These are phyloP conservation scores for Scaptodrosophila lebanonensis DNA, from an alignment of 1,140 invertebrate genomes.

Conservation along the genomic window DNA sequence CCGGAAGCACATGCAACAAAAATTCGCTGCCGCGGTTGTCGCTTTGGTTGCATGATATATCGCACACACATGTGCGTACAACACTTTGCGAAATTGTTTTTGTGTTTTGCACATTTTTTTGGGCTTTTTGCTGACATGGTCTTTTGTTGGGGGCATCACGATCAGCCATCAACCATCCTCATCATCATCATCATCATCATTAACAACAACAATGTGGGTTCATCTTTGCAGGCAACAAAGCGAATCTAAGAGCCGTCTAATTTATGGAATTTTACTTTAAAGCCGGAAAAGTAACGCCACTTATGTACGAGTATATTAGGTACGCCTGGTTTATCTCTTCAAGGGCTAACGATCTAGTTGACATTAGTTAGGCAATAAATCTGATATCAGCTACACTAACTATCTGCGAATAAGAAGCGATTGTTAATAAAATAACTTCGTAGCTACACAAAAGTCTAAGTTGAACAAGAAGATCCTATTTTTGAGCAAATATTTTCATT, in stretches of 20 bases:
- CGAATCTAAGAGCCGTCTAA: slow-evolving; percentile 32
- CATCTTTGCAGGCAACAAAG: slow-evolving; percentile 40
- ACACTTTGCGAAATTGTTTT: slow-evolving; percentile 16
- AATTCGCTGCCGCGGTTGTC: slow-evolving; percentile 17
- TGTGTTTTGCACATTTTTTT: slow-evolving; percentile 12
- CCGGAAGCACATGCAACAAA: slow-evolving; percentile 42
- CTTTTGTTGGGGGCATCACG: slow-evolving; percentile 2
- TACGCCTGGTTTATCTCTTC: no score
- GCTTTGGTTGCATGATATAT: slow-evolving; percentile 30
- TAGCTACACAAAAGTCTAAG: no score
- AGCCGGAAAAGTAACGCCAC: slow-evolving; percentile 30
- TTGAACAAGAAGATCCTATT: no score
- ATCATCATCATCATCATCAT: slow-evolving; percentile 19
- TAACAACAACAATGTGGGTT: no score
- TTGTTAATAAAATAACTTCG: no score
- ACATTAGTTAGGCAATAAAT: no score
- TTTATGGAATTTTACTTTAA: not conserved
- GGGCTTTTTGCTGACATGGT: slow-evolving; percentile 1
- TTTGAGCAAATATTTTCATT: no score
- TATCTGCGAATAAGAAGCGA: no score
- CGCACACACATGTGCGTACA: slow-evolving; percentile 41
- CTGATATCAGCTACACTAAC: no score
- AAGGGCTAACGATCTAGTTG: no score
- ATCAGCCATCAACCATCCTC: not conserved
- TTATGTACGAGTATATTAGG: no score